Evolutionary conservation across 2,797 vertebrate genomes (phyloP).

Genomic region (Xenops minutus): DNA sequence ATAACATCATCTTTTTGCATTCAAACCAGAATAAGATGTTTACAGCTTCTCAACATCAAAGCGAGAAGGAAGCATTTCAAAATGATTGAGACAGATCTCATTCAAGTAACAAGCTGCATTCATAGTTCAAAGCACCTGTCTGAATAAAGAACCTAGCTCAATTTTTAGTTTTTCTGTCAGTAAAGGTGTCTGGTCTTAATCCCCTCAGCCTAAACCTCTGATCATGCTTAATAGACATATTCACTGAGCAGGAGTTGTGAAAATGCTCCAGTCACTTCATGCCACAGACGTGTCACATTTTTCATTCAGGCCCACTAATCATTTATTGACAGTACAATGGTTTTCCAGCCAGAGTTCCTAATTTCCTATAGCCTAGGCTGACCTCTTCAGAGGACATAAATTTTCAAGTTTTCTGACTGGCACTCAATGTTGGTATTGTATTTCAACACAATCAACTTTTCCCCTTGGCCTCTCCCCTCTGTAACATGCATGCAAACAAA

Average conservation of each 20-base stretch:
- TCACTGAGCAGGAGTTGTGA: neutral
- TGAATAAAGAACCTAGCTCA: neutral
- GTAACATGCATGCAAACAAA: neutral
- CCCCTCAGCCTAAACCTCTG: neutral
- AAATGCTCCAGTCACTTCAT: neutral
- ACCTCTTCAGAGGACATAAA: neutral
- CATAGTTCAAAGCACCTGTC: neutral
- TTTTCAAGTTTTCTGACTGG: neutral
- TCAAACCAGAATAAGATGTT: neutral
- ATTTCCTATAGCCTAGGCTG: neutral
- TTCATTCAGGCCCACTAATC: neutral
- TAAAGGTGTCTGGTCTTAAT: neutral
- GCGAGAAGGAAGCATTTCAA: neutral
- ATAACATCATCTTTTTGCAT: neutral
- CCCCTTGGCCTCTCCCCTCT: neutral
- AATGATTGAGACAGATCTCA: neutral
- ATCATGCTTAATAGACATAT: neutral
- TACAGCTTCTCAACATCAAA: neutral
- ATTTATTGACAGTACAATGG: neutral
- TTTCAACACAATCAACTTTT: neutral
- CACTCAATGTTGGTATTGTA: neutral
- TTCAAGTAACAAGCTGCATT: neutral
- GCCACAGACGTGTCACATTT: neutral
- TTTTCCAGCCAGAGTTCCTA: neutral
- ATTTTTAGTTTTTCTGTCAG: neutral